Evolutionary conservation across 2,797 vertebrate genomes (phyloP), one percentile per base, ranked within the genome.

Genomic region (Pelochelys cantorii): DNA sequence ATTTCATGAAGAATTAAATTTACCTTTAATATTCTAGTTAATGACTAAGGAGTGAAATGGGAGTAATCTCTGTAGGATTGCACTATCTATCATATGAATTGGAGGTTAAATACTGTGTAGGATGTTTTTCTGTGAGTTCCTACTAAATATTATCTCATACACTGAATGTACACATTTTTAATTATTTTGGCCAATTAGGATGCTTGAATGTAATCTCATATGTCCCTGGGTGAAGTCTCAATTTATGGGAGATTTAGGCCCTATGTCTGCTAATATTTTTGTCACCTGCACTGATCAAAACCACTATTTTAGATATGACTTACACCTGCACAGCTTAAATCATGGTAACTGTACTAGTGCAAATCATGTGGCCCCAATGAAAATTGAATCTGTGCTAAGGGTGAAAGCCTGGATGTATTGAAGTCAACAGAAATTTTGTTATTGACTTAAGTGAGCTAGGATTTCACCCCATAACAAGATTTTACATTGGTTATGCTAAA

Each of bases 261-360:
- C 10, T 68, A 7, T 68, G 15, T 68, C 17, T 34, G 62, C n/a
- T 34, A 4, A 15, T 15, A 68, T 68, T 68, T 68, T 68, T 18
- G 31, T 8, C 8, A 3, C 18, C 20, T 62, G 25, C 4, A 82
- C 1, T 0, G 0, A 37, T 17, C 13, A 60, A 87, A 82, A 5
- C 13, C 13, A 31, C 17, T 75, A 5, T 71, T 82, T 74, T 78
- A 87, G 79, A 62, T 7, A 10, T 34, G 29, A 56, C 79, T 87
- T 62, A 57, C 34, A 7, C 54, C 75, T 54, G 53, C 34, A 18
- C 5, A 60, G 48, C n/a, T 56, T 12, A 55, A 75, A 83, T 54
- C 15, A 59, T 3, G 82, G 4, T 13, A 59, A 80, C 77, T 81
- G 3, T 15, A 53, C 59, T 54, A 80, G n/a, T 79, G 75, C 2